These are phyloP conservation scores for Scytalopus superciliaris DNA, from an alignment of 2,113 vertebrate genomes.

Conservation along the genomic window DNA sequence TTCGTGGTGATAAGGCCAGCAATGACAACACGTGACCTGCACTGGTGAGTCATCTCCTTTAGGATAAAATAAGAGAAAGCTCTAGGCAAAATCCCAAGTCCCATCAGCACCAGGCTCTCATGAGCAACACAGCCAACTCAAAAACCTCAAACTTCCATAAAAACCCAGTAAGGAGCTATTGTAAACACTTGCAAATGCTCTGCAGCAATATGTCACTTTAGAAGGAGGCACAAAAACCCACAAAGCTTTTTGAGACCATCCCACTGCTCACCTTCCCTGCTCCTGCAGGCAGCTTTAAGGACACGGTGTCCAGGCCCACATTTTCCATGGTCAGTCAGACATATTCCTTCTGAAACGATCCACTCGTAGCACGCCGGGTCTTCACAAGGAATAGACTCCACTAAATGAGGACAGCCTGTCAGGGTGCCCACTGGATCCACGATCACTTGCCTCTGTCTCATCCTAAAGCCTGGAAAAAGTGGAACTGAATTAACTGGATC, in stretches of 20 bases:
- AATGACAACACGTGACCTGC: neutral
- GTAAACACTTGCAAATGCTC: neutral
- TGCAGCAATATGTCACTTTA: neutral
- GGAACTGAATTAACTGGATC: neutral
- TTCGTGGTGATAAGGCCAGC: neutral
- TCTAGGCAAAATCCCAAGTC: neutral
- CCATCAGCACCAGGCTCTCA: neutral
- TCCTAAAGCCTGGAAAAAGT: slow-evolving; percentile 81
- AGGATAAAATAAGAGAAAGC: neutral
- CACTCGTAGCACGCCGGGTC: slow-evolving; percentile 85
- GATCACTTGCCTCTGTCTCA: slow-evolving; percentile 81
- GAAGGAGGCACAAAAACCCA: neutral
- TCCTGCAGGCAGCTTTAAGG: slow-evolving; percentile 79
- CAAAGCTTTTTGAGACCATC: neutral
- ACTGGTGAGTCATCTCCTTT: neutral
- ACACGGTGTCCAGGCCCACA: slow-evolving; percentile 84
- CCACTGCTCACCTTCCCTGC: slow-evolving; percentile 76
- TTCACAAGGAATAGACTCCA: slow-evolving; percentile 89
- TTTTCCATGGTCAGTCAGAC: slow-evolving; percentile 72
- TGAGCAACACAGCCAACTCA: neutral
- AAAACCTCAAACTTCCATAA: neutral
- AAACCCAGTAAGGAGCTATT: neutral
- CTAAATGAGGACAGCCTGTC: slow-evolving; percentile 82
- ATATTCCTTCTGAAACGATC: slow-evolving; percentile 75
- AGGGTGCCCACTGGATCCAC: slow-evolving; percentile 69